Evolutionary conservation across 2,113 vertebrate species (phyloP).

Genomic region (Tylochromis polylepis): DNA sequence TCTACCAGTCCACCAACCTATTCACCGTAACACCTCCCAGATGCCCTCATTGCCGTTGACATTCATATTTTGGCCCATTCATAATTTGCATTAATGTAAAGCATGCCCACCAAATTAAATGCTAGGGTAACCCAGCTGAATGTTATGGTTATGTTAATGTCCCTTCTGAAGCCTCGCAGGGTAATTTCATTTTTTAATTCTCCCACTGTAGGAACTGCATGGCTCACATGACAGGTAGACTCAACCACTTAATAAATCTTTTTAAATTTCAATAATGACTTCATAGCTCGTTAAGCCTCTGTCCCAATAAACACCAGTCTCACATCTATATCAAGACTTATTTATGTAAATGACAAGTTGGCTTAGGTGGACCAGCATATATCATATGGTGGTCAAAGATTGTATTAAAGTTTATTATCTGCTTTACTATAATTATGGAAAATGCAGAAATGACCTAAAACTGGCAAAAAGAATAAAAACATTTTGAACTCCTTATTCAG

Average conservation of each 20-base stretch:
- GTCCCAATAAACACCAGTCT: background rate
- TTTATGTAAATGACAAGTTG: conserved; percentile 9
- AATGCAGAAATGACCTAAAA: background rate
- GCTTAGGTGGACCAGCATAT: background rate
- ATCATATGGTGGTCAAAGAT: background rate
- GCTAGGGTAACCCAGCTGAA: conserved; percentile 27
- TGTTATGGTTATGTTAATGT: conserved; percentile 40
- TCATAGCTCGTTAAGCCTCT: background rate
- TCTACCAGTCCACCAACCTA: background rate
- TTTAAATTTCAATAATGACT: conserved; percentile 33
- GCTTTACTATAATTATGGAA: background rate
- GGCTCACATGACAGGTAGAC: background rate
- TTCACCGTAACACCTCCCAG: background rate
- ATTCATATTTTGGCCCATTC: background rate
- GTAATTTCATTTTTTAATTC: conserved; percentile 45
- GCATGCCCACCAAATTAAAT: conserved; percentile 4
- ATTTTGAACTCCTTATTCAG: background rate
- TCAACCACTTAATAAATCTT: conserved; percentile 20
- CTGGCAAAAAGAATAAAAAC: rapidly evolving
- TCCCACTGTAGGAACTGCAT: background rate
- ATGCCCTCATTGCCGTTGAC: background rate
- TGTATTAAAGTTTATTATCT: background rate
- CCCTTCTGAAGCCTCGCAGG: conserved; percentile 17
- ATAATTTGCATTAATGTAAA: conserved; percentile 41
- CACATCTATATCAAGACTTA: background rate